Conservation (phyloP, 2,888 invertebrate species). For the Ephialtes manifestator region DNA sequence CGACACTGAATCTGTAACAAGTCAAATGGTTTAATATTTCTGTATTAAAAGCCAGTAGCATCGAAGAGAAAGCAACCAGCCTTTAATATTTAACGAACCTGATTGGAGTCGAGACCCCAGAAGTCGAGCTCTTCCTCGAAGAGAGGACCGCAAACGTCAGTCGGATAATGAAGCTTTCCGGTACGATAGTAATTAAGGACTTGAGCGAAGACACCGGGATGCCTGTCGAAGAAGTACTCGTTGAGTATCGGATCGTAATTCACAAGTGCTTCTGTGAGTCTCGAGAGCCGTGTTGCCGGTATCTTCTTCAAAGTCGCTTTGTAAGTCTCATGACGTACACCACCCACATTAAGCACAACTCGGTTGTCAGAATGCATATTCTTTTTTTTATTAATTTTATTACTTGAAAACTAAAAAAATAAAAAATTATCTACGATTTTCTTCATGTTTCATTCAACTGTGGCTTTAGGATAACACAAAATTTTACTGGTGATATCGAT, state of each 20-base stretch:
- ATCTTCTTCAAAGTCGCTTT: conserved; percentile 99
- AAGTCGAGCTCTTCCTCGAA: conserved; percentile 99
- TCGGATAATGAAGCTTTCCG: conserved; percentile 99
- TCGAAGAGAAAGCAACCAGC: not conserved
- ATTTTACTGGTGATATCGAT: conserved; percentile 25
- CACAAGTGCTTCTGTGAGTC: conserved; percentile 97
- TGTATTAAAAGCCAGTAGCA: not conserved
- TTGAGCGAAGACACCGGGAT: conserved; percentile 98
- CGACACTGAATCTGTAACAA: not conserved
- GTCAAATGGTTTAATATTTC: not conserved
- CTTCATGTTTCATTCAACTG: not conserved
- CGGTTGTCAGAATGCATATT: conserved; percentile 99
- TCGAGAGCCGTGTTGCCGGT: conserved; percentile 97
- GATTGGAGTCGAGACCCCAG: conserved; percentile 99
- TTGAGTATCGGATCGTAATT: conserved; percentile 99
- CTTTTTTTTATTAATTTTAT: not conserved
- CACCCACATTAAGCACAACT: conserved; percentile 99
- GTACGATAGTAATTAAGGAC: conserved; percentile 99
- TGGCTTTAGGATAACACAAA: conserved; percentile 15
- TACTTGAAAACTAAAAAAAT: not conserved
- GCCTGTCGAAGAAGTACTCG: conserved; percentile 99
- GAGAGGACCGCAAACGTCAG: conserved; percentile 99
- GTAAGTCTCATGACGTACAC: conserved; percentile 98
- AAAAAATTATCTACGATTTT: not conserved
- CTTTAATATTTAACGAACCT: conserved; percentile 88